Evolutionary conservation across 2,797 vertebrate genomes (phyloP).

Genomic region (Sebastes trivittatus): DNA sequence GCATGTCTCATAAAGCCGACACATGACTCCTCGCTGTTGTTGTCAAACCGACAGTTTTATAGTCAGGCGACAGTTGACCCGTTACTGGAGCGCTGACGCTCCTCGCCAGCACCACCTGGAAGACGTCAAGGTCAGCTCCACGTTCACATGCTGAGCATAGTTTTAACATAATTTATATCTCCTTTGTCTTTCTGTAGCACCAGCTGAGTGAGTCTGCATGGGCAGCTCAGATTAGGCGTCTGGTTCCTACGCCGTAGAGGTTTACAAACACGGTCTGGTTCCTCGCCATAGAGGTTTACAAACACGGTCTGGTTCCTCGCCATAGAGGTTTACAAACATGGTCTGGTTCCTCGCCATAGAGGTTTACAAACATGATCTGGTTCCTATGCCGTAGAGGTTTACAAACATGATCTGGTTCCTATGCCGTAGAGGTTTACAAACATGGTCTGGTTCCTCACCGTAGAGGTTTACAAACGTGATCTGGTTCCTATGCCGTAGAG

Average conservation of each 20-base stretch:
- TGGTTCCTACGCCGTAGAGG: not conserved
- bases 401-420: no score
- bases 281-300: no score
- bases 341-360: no score
- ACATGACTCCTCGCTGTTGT: not conserved
- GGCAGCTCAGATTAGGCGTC: not conserved
- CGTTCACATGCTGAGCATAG: not conserved
- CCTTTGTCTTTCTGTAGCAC: not conserved
- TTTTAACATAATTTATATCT: not conserved
- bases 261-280: no score
- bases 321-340: no score
- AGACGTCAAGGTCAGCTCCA: not conserved
- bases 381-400: no score
- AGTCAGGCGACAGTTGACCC: not conserved
- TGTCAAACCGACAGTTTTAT: constrained; percentile 4
- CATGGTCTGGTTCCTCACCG: no score
- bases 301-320: no score
- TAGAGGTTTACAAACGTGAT: no score
- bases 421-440: no score
- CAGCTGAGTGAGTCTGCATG: not conserved
- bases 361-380: no score
- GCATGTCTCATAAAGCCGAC: constrained; percentile 14
- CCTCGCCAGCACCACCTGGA: not conserved
- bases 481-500: no score
- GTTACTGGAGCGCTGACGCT: rapidly evolving